phyloP scores from a whole-genome alignment of 2,888 invertebrate genomes.

The Pristionchus arcanus region DNA sequence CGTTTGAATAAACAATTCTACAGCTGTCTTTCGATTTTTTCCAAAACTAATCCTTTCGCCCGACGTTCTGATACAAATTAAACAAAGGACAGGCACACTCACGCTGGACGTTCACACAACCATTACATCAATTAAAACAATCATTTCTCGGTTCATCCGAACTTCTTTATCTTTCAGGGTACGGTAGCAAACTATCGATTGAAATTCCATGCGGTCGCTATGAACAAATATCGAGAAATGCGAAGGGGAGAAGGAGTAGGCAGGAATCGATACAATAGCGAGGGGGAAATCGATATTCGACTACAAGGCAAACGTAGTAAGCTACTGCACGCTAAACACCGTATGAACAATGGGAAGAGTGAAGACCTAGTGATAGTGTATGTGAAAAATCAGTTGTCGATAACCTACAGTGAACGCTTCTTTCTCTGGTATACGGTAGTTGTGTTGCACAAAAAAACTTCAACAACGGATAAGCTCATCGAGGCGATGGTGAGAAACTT shows the following conservation, averaged over 20 bases:
- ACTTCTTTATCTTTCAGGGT: neutral
- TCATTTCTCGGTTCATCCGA: neutral
- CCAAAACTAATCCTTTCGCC: no score
- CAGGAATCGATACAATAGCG: constrained; percentile 27
- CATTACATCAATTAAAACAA: neutral
- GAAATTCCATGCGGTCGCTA: neutral
- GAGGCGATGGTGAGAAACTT: neutral
- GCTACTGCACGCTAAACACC: constrained; percentile 46
- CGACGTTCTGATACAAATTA: no score
- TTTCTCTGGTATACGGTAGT: constrained; percentile 26
- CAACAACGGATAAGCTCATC: constrained; percentile 36
- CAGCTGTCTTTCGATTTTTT: no score
- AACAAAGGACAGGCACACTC: neutral
- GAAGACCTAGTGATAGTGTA: neutral
- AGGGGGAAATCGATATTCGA: neutral
- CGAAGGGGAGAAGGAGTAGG: neutral
- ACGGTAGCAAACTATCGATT: constrained; percentile 21
- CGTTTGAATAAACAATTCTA: no score
- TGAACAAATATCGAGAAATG: constrained; percentile 9
- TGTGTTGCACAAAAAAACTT: neutral
- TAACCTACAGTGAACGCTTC: neutral
- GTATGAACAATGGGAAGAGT: constrained; percentile 38
- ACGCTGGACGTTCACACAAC: neutral
- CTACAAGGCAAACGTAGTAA: neutral
- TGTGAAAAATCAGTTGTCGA: neutral